phyloP scores from a whole-genome alignment of 2,797 vertebrate species.

The Sebastes alutus region DNA sequence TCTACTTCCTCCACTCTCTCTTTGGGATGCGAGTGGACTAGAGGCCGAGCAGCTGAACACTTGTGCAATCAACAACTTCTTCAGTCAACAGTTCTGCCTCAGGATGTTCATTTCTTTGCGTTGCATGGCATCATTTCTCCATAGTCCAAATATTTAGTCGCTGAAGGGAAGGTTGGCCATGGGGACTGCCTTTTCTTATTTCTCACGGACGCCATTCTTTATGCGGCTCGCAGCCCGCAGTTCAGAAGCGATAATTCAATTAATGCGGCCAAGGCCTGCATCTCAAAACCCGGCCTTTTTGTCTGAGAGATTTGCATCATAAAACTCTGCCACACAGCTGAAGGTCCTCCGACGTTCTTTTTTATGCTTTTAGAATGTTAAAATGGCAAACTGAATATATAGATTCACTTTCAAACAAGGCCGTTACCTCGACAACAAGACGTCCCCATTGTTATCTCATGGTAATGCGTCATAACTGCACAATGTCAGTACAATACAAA shows the following conservation, averaged over 20 bases:
- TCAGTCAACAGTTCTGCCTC: background rate
- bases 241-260: constrained; percentile 71
- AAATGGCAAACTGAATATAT: constrained; percentile 50
- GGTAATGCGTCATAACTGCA: constrained; percentile 25
- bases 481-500: constrained; percentile 20
- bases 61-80: background rate
- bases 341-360: constrained; percentile 52
- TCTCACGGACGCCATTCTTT: constrained; percentile 30
- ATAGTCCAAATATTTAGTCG: constrained; percentile 20
- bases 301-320: constrained; percentile 78
- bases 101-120: background rate
- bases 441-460: constrained; percentile 28
- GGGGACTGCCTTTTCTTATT: constrained; percentile 38
- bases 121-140: constrained; percentile 5
- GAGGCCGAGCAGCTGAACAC: background rate
- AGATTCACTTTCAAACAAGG: constrained; percentile 56
- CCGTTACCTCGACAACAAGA: constrained; percentile 44
- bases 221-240: constrained; percentile 30
- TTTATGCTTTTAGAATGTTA: constrained; percentile 54
- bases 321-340: constrained; percentile 67
- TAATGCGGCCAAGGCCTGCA: constrained; percentile 71
- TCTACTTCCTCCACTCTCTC: constrained; percentile 23
- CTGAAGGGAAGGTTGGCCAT: constrained; percentile 19
- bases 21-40: background rate
- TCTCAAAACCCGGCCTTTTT: constrained; percentile 66